A percentile compares a stretch with the other conserved stretches of the same genome.
Conservation (phyloP, 37 sponge, comb jelly and placozoan species). For the Agelas oroides region DNA sequence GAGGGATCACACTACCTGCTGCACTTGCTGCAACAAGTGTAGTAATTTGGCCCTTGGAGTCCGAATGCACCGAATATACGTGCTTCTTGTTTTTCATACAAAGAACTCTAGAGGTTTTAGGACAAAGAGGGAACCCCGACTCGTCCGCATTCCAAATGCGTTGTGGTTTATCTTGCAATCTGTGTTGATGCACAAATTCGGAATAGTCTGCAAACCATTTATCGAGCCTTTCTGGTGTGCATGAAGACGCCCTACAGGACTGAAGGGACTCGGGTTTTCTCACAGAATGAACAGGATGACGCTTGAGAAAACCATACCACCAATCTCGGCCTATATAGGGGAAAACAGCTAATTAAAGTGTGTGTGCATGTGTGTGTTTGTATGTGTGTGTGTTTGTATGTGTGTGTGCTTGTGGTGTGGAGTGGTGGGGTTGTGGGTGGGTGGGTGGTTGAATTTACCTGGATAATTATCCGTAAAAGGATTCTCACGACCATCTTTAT, state of each 20-base stretch:
- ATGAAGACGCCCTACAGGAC: conserved; percentile 10
- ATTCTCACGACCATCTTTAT: conserved; percentile 33
- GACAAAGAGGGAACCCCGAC: conserved; percentile 47
- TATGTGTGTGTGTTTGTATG: too few relatives aligned
- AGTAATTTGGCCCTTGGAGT: conserved; percentile 41
- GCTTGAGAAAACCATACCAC: conserved; percentile 32
- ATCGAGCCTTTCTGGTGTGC: conserved; percentile 25
- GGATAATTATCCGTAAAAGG: conserved; percentile 50
- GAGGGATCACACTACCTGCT: conserved; percentile 34
- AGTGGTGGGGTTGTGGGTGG: too few relatives aligned
- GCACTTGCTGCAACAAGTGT: conserved; percentile 42
- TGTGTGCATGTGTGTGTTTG: too few relatives aligned
- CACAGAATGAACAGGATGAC: conserved; percentile 10
- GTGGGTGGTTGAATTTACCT: too few relatives aligned
- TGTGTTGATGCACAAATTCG: conserved; percentile 3
- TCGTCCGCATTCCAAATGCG: conserved; percentile 58
- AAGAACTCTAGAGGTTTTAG: conserved; percentile 26
- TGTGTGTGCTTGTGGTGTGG: too few relatives aligned
- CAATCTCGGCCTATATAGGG: too few relatives aligned
- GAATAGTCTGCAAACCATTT: conserved; percentile 21
- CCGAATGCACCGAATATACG: too few relatives aligned
- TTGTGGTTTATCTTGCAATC: conserved; percentile 12
- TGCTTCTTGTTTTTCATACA: background rate
- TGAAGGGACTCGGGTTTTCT: background rate
- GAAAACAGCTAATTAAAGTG: too few relatives aligned